Base-by-base conservation (phyloP, 2,888 invertebrate species). In the Drosophila borealis region DNA sequence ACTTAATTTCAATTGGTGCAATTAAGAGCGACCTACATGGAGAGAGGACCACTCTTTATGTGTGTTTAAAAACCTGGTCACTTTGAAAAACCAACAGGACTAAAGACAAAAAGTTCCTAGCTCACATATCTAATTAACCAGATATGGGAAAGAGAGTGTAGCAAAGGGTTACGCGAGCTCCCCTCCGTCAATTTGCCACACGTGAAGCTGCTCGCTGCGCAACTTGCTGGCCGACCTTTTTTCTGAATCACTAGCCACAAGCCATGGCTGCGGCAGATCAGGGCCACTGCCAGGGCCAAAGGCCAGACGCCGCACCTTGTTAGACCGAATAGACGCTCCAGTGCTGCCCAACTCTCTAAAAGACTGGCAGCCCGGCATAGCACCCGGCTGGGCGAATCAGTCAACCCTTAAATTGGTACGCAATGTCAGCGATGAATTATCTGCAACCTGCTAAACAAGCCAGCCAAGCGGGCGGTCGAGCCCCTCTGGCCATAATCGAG, bases 401-500 rank as follows among this genome's bases (percentile, higher is more conserved):
- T 86, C 89, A 86, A 86, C 86, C 86, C 86, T 86, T 86, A 86
- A 86, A 89, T 89, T 86, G 89, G 87, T 88, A 78, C 79, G 89
- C 89, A 86, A 88, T 86, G 83, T 89, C 88, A 86, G 88, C 89
- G 83, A 85, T 86, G 89, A 86, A 89, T 89, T 86, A 89, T 89
- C 88, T 82, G 80, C 80, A 89, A 88, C 88, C 89, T 89, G 84
- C 86, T 85, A 89, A 89, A 81, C 88, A 89, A 87, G 70, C 87
- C 55, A 67, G 62, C 56, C 68, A 72, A 50, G 71, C 60, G 70
- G 57, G 44, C 66, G 74, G 68, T 48, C 39, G 21, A 48, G 45
- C 57, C 34, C 21, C 34, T 39, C 34, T 19, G 41, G 41, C 41
- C 41, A 41, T 41, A 14, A 14, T 3, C 41, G 41, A 8, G 41